Evolutionary conservation across 2,888 invertebrate genomes (phyloP), one percentile per base, ranked within the genome.

Genomic region (Rhagium mordax): DNA sequence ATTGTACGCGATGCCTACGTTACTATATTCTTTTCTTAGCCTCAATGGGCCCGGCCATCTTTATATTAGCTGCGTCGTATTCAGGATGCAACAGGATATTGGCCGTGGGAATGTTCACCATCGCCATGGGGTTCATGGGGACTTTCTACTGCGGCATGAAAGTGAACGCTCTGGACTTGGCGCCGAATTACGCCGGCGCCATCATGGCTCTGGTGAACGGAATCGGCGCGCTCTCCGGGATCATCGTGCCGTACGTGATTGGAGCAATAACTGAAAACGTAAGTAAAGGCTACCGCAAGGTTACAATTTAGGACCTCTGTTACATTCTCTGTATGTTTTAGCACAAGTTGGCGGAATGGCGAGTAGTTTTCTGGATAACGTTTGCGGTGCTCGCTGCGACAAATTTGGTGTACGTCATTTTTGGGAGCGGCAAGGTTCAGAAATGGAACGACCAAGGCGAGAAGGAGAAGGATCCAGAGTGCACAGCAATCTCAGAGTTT

Each of bases 351-450:
- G 85, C 87, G 21, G 92, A 94, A 88, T 96, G 96, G 95, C 89
- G 93, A n/a, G 81, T 90, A 0, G 94, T 95, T 0, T 95, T 95
- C 85, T 94, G 95, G 93, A 92, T 95, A 47, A 92, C 94, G 57
- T 89, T 94, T 6, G 92, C 84, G 0, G 90, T 95, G 3, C 90
- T 95, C 68, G 86, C 91, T 0, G 71, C 91, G 0, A 93, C 94
- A 2, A 94, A 94, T 82, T 16, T 92, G 0, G 82, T 94, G 7
- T 96, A 93, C 85, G 79, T 93, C 1, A 62, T 93, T 4, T 94
- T 81, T 59, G 82, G 81, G 15, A 83, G 82, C 72, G 84, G 80
- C 6, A 78, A 84, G 51, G 76, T 81, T 2, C 83, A 84, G 73
- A 29, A 57, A 5, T 84, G 81, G 81, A 81, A 82, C 57, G 27